Base-by-base conservation (phyloP, 1,140 invertebrate genomes). In the Anastrepha ludens region DNA sequence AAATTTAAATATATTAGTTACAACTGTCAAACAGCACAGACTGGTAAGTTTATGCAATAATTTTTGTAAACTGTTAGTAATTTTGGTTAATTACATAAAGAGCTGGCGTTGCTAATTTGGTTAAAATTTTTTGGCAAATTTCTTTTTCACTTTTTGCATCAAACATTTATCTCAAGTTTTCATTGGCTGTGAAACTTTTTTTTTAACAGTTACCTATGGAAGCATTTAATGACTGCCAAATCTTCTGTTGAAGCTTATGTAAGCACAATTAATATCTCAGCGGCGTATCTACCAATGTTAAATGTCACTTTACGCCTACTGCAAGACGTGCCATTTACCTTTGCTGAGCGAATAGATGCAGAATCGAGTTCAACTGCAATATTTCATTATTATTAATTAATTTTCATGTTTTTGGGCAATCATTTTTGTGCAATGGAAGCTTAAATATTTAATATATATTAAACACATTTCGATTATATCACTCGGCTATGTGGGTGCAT, bases 11-110 rank as follows among this genome's bases (percentile, higher is more conserved):
- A n/a, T n/a, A n/a, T n/a, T n/a, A n/a, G 70, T 41, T 47, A 74
- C 39, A 41, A 50, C 29, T 29, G 39, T 47, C 44, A 74, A 74
- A 39, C n/a, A 13, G 44, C 47, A 55, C 17, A 81, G 47, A 81
- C 74, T 50, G 74, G 74, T 81, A 81, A 81, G 74, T 81, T 81
- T 50, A 81, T 55, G n/a, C 41, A 55, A 81, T 55, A 17, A 29
- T 29, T 55, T 39, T 4, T 67, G n/a, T 11, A 62, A 62, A n/a
- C 60, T 15, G 60, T 13, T n/a, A 62, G 9, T 55, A 11, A 55
- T 55, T 55, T 55, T 55, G 50, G 29, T 29, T 29, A 29, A 29
- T 29, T 29, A 29, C 29, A 29, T 29, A 1, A 29, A 29, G 29
- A 29, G 29, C 29, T 29, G 29, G 1, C 29, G 0, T 0, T 29